A percentile compares a stretch with the other conserved stretches of the same genome.
Conservation (phyloP, 2,113 vertebrate species). For the Malurus alboscapulatus region DNA sequence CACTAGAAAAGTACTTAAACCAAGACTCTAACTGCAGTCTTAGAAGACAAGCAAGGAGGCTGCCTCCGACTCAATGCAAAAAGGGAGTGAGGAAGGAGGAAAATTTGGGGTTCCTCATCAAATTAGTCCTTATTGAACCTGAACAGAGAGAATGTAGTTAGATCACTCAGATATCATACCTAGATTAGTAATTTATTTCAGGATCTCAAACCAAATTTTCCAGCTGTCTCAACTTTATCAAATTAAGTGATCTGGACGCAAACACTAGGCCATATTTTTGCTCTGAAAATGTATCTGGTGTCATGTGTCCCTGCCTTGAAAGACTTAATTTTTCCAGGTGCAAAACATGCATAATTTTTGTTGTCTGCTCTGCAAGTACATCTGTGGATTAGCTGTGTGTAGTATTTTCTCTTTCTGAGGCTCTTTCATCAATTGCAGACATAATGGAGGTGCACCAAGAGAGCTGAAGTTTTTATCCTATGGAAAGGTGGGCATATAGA, state of each 20-base stretch:
- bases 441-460: not conserved
- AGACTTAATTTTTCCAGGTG: not conserved
- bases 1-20: not conserved
- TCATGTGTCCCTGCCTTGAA: fast-evolving
- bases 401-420: not conserved
- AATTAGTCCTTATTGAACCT: not conserved
- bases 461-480: not conserved
- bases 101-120: not conserved
- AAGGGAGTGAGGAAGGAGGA: not conserved
- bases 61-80: not conserved
- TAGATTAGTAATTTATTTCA: not conserved
- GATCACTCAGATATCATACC: not conserved
- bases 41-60: not conserved
- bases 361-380: not conserved
- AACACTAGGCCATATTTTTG: not conserved
- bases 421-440: not conserved
- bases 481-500: not conserved
- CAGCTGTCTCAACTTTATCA: not conserved
- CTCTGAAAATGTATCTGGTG: not conserved
- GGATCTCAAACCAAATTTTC: not conserved
- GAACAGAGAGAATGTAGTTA: not conserved
- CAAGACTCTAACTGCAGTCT: not conserved
- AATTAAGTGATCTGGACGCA: not conserved
- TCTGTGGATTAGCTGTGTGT: fast-evolving
- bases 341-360: not conserved